Conservation (phyloP, 2,113 vertebrate species). For the Phaethon lepturus region DNA sequence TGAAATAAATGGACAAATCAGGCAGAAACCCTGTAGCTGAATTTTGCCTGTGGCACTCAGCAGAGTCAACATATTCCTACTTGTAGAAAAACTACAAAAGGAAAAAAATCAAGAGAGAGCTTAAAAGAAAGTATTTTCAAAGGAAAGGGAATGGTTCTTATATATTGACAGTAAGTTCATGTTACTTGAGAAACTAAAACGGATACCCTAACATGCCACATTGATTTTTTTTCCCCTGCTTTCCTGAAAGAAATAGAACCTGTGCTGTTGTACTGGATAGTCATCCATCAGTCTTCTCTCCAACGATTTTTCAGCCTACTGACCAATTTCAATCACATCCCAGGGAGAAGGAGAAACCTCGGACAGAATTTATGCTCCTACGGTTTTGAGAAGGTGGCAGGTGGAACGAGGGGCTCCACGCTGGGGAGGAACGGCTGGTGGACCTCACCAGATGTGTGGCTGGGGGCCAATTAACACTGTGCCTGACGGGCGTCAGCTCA, state of each 20-base stretch:
- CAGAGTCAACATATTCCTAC: not conserved
- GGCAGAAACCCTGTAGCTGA: constrained; percentile 5
- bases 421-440: not conserved
- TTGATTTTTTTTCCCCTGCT: not conserved
- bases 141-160: not conserved
- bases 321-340: not conserved
- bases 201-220: not conserved
- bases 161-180: not conserved
- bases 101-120: not conserved
- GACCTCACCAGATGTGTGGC: not conserved
- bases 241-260: not conserved
- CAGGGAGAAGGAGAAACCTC: not conserved
- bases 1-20: not conserved
- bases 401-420: not conserved
- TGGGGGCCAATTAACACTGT: not conserved
- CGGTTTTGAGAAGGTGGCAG: not conserved
- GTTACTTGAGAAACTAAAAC: not conserved
- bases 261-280: not conserved
- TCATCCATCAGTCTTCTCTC: not conserved
- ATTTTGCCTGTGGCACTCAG: constrained; percentile 4
- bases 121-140: not conserved
- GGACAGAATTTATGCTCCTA: not conserved
- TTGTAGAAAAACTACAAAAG: not conserved
- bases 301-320: not conserved
- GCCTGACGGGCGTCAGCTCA: not conserved